Percentiles rank a stretch among this genome's conserved stretches.
Conservation (phyloP, 2,113 vertebrate genomes). For the Erpornis zantholeuca region DNA sequence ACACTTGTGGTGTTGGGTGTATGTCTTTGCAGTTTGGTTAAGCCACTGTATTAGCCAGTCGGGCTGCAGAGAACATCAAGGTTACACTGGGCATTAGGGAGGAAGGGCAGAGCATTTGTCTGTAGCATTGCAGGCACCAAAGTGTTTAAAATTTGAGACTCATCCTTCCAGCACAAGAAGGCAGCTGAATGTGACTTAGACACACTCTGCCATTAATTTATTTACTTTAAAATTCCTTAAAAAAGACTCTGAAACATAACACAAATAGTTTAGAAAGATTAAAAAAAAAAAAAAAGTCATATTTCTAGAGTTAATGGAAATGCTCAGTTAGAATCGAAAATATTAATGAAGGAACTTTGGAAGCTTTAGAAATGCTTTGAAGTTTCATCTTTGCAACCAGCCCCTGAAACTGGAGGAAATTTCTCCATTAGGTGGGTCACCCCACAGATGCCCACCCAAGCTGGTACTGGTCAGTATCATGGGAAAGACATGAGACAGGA, state of each 20-base stretch:
- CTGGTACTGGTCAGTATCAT: background rate
- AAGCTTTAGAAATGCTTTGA: background rate
- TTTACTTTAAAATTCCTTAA: background rate
- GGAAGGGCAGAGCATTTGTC: background rate
- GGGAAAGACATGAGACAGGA: background rate
- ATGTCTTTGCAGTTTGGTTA: background rate
- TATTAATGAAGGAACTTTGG: background rate
- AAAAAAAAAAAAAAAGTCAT: rapidly evolving
- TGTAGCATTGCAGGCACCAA: background rate
- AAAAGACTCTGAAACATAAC: background rate
- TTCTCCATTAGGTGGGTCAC: background rate
- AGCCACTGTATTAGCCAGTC: background rate
- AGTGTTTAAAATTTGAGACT: background rate
- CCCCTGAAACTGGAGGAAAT: background rate
- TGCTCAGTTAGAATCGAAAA: background rate
- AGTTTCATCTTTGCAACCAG: background rate
- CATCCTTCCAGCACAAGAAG: background rate
- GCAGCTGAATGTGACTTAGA: background rate
- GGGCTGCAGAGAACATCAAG: background rate
- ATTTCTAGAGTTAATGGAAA: background rate
- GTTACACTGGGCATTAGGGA: background rate
- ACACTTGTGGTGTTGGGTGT: rapidly evolving
- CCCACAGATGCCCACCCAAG: background rate
- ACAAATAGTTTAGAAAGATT: background rate
- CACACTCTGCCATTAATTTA: background rate